phyloP scores from a whole-genome alignment of 2,888 invertebrate genomes.

The Stegophylla sp. region DNA sequence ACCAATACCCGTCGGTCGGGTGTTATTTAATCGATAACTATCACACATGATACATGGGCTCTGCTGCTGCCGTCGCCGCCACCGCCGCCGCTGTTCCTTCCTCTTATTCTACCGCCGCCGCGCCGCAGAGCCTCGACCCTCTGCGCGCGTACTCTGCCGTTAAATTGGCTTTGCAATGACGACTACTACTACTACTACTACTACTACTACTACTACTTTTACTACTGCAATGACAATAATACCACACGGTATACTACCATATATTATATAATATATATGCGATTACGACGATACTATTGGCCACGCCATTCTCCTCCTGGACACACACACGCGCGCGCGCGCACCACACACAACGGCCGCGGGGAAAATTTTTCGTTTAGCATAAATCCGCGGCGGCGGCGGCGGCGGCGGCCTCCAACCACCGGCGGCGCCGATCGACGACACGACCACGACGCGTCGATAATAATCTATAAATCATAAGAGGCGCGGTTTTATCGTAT shows the following conservation, averaged over 20 bases:
- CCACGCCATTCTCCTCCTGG: too few species aligned
- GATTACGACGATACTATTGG: background rate
- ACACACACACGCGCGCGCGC: background rate
- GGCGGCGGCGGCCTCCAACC: too few species aligned
- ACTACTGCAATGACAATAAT: background rate
- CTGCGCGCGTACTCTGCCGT: conserved; percentile 58
- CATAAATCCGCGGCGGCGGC: conserved; percentile 35
- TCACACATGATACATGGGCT: conserved; percentile 60
- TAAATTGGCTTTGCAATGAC: conserved; percentile 55
- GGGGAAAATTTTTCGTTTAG: conserved; percentile 5
- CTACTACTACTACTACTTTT: background rate
- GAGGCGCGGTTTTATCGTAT: conserved; percentile 5
- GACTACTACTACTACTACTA: conserved; percentile 23
- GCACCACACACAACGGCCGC: background rate
- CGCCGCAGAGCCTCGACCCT: background rate
- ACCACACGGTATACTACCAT: background rate
- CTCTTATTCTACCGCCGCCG: background rate
- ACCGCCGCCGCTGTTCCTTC: conserved; percentile 21
- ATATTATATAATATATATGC: too few species aligned
- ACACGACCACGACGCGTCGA: too few species aligned
- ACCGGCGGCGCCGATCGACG: conserved; percentile 35
- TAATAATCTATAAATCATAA: conserved; percentile 11
- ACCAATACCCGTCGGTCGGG: conserved; percentile 60
- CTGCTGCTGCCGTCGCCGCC: too few species aligned
- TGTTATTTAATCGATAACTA: conserved; percentile 61